These are phyloP conservation scores for Lymantria monacha DNA, from an alignment of 2,888 invertebrate genomes.

Conservation along the genomic window DNA sequence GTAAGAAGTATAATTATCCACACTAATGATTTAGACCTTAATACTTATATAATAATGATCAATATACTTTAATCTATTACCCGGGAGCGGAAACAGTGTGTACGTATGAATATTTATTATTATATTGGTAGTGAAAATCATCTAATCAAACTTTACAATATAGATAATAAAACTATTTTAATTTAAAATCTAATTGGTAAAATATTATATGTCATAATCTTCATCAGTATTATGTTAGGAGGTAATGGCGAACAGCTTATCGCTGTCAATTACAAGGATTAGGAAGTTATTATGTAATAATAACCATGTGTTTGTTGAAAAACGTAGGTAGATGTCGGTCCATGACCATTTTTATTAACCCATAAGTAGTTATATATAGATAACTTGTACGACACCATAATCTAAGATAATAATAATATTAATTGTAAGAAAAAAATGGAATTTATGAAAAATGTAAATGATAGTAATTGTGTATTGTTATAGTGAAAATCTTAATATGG, in stretches of 20 bases:
- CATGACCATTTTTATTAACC: constrained; percentile 29
- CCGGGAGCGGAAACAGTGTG: constrained; percentile 17
- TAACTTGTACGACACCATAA: constrained; percentile 40
- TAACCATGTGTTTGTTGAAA: neutral
- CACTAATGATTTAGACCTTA: constrained; percentile 13
- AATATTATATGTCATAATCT: constrained; percentile 13
- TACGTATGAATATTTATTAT: constrained; percentile 15
- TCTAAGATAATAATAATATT: constrained; percentile 42
- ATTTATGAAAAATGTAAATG: constrained; percentile 47
- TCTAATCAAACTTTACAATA: constrained; percentile 33
- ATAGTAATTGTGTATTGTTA: constrained; percentile 19
- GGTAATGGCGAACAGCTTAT: constrained; percentile 11
- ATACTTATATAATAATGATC: constrained; percentile 13
- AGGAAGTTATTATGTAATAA: neutral
- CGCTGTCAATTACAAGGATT: neutral
- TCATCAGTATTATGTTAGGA: constrained; percentile 25
- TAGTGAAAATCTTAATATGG: constrained; percentile 27
- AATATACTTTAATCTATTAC: constrained; percentile 16
- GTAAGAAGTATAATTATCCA: constrained; percentile 21
- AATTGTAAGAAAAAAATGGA: constrained; percentile 58
- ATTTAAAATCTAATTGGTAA: constrained; percentile 24
- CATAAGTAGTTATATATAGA: constrained; percentile 31
- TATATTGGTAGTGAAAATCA: constrained; percentile 17
- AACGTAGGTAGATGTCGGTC: constrained; percentile 7
- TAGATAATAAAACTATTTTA: constrained; percentile 40